These are phyloP conservation scores for Pholis gunnellus DNA, from an alignment of 2,113 vertebrate species.

Conservation along the genomic window DNA sequence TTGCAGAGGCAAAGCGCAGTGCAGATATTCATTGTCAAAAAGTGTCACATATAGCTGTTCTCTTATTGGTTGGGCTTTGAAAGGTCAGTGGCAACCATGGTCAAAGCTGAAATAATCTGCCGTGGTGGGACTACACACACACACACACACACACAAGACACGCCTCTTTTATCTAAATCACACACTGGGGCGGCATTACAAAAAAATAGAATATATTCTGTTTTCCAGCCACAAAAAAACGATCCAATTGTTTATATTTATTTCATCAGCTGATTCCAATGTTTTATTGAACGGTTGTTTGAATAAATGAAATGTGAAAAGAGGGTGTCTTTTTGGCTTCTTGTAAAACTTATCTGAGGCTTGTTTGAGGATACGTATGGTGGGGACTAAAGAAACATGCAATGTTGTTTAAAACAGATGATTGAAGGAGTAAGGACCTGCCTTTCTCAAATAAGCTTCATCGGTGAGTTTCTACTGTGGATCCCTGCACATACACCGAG, in stretches of 20 bases:
- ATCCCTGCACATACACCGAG: neutral
- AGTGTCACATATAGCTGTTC: too few relatives aligned
- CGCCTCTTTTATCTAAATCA: neutral
- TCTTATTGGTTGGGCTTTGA: too few relatives aligned
- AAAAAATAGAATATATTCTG: neutral
- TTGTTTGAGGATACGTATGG: neutral
- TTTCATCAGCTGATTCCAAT: neutral
- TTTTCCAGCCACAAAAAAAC: neutral
- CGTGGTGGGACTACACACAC: too few relatives aligned
- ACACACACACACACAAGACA: neutral
- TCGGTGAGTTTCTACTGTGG: neutral
- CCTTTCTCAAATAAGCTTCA: neutral
- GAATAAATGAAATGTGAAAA: neutral
- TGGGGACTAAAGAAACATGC: neutral
- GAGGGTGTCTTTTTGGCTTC: neutral
- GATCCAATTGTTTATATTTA: too few relatives aligned
- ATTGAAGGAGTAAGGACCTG: neutral
- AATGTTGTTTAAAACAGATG: neutral
- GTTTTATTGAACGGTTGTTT: neutral
- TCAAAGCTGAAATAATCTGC: too few relatives aligned
- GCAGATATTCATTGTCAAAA: neutral
- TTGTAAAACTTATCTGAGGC: too few relatives aligned
- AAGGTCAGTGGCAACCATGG: too few relatives aligned
- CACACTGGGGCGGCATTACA: neutral
- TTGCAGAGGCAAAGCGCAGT: neutral